Conservation (phyloP, 2,888 invertebrate species). For the Spodoptera littoralis region DNA sequence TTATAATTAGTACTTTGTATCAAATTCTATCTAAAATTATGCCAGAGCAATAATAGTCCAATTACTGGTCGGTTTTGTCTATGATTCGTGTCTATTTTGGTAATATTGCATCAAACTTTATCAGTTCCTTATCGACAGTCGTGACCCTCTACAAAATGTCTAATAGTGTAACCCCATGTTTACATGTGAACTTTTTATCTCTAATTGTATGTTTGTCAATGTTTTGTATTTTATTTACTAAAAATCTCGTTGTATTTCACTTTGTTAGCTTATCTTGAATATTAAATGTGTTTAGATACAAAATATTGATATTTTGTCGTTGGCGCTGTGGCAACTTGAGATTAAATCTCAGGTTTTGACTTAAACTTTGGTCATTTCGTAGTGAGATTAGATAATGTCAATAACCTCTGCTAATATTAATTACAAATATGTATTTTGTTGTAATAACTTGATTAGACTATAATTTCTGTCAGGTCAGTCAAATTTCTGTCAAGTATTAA, state of each 20-base stretch:
- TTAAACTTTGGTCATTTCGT: too few relatives aligned
- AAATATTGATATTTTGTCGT: too few relatives aligned
- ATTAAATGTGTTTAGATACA: neutral
- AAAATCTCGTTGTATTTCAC: neutral
- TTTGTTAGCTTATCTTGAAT: neutral
- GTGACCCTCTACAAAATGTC: conserved; percentile 55
- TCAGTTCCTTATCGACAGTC: conserved; percentile 61
- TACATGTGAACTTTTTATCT: conserved; percentile 48
- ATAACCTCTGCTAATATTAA: too few relatives aligned
- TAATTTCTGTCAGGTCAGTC: too few relatives aligned
- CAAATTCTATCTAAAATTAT: conserved; percentile 27
- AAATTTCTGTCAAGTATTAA: conserved; percentile 13
- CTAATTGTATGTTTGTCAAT: conserved; percentile 17
- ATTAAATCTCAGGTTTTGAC: too few relatives aligned
- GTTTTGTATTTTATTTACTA: conserved; percentile 2
- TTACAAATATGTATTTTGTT: too few relatives aligned
- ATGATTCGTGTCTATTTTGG: conserved; percentile 54
- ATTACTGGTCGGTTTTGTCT: conserved; percentile 33
- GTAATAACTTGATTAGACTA: too few relatives aligned
- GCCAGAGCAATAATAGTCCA: conserved; percentile 16
- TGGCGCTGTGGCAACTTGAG: too few relatives aligned
- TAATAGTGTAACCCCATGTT: conserved; percentile 42
- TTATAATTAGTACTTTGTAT: conserved; percentile 27
- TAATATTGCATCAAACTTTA: conserved; percentile 55
- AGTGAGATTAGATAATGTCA: too few relatives aligned